Evolutionary conservation across 2,888 invertebrate species (phyloP), one percentile per base, ranked within the genome.

Genomic region (Aleiodes alternator): DNA sequence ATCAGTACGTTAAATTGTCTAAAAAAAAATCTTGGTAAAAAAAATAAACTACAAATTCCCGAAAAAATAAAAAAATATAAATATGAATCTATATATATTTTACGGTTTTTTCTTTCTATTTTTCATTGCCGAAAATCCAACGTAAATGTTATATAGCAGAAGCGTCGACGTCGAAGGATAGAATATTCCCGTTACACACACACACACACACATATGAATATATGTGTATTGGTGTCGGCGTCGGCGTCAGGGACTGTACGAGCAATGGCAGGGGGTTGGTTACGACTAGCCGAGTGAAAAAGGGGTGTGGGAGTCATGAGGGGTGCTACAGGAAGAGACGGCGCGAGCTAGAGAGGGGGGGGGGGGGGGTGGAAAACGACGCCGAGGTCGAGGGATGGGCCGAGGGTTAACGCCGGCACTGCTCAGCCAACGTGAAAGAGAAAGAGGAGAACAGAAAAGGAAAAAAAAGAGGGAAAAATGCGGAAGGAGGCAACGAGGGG

Each of bases 221-320:
- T 72, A 31, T 50, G 50, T 72, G 61, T 72, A 61, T 66, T 66
- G 64, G 64, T 72, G 48, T 61, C 53, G 50, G 77, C 77, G 77
- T 74, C 77, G 78, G 78, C 77, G 78, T 76, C 50, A 69, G 75
- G 73, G 77, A 76, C 72, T 70, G 61, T 56, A 72, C 68, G 72
- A 69, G 74, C 34, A 34, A 34, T 64, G 70, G 64, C 23, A 14
- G 51, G 71, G 69, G 69, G 34, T 43, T 51, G 61, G 64, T 72
- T 31, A 48, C 31, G 38, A 55, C 48, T 51, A 70, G 66, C 69
- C 66, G 59, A 73, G 72, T 72, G 64, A 74, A 78, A 74, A 78
- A 76, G 78, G 77, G 73, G 73, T 75, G 70, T 76, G 69, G 66
- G 75, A 74, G 53, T 56, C 66, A 57, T 61, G 48, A 50, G 78